These are phyloP conservation scores for Rhinatrema bivittatum DNA, from an alignment of 2,797 vertebrate species.

Conservation along the genomic window DNA sequence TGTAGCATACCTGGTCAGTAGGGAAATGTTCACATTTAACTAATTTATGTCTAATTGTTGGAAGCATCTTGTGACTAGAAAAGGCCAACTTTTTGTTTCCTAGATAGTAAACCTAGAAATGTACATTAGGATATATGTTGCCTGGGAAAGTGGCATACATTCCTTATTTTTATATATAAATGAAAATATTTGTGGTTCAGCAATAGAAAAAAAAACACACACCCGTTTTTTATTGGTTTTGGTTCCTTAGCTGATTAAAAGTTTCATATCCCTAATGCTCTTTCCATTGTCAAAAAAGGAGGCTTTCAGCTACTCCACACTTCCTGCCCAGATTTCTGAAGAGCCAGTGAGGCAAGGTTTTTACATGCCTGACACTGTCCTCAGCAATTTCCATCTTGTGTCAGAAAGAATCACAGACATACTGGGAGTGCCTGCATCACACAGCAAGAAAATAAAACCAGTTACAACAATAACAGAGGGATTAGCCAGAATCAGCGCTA, in stretches of 20 bases:
- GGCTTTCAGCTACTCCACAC: conserved; percentile 9
- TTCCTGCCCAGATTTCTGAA: conserved; percentile 19
- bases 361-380: conserved; percentile 18
- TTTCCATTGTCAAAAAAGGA: conserved; percentile 21
- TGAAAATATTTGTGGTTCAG: conserved; percentile 3
- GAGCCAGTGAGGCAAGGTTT: conserved; percentile 20
- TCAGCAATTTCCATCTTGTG: conserved; percentile 12
- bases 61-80: no score
- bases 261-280: conserved; percentile 33
- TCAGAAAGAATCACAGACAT: conserved; percentile 4
- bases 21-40: no score
- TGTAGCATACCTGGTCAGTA: no score
- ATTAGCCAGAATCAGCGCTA: conserved; percentile 30
- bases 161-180: conserved; percentile 10
- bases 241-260: conserved; percentile 35
- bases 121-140: no score
- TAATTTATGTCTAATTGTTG: conserved; percentile 31
- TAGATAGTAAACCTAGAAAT: fast-evolving
- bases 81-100: no score
- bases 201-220: no score
- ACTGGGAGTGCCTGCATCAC: conserved; percentile 36
- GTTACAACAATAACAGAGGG: conserved; percentile 35
- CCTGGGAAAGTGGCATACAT: conserved; percentile 18
- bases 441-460: conserved; percentile 3
- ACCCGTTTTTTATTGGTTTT: no score